Evolutionary conservation across 2,797 vertebrate genomes (phyloP), one percentile per base, ranked within the genome.

Genomic region (Acipenser oxyrinchus): DNA sequence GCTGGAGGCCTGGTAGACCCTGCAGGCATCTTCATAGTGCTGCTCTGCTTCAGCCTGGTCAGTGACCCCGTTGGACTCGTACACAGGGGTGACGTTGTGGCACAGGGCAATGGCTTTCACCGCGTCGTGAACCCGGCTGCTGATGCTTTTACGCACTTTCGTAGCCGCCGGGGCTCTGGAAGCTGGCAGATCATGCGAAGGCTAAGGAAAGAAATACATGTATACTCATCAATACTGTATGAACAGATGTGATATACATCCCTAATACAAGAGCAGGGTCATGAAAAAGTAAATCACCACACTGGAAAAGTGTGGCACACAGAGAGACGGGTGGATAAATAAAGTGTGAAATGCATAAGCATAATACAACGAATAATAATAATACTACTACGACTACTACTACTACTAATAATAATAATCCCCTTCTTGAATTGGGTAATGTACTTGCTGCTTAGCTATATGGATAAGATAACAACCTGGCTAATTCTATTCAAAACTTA

Each of bases 31-130:
- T 64, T 98, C 96, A 0, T 96, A 97, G 74, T 97, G 95, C 71
- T 95, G 93, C 82, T 99, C 97, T 0, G 97, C 96, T 81, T 99
- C 96, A 0, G 96, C 96, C 84, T 96, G 95, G 81, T 98, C 97
- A 0, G 96, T 97, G 75, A 95, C 95, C 0, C 95, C 95, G 0
- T 95, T 97, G 76, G 94, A 86, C 80, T 99, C 97, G 0, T 99
- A 99, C 1, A 94, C 94, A 0, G 97, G 97, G 0, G 96, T 99
- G 63, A 99, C 97, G 0, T 99, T 98, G 88, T 99, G 96, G 78
- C 96, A 97, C 66, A 99, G 86, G 0, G 97, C 95, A 0, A 99
- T 95, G 66, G 94, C 97, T 80, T 97, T 98, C 78, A 98, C 96
- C 0, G 97, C 96, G 74, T 99, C 97, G 0, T 98, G 96, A 60